phyloP scores from a whole-genome alignment of 2,113 vertebrate species.

The Carassius auratus region DNA sequence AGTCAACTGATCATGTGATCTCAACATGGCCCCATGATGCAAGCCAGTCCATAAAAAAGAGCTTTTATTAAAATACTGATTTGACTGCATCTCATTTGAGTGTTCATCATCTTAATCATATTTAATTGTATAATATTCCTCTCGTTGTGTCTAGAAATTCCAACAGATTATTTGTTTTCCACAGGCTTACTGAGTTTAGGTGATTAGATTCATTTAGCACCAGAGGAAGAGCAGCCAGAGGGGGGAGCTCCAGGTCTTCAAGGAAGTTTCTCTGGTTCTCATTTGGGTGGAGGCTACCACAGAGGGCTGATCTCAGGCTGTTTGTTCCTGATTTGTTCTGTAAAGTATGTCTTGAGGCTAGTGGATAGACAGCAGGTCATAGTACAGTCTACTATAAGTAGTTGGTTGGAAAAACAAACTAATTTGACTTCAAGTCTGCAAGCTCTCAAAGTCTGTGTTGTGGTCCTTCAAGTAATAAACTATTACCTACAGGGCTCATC shows the following conservation, averaged over 20 bases:
- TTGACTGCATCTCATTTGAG: neutral
- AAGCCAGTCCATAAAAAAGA: neutral
- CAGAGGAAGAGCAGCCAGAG: constrained; percentile 45
- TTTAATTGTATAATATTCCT: neutral
- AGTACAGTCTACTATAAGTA: neutral
- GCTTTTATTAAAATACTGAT: neutral
- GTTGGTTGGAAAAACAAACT: neutral
- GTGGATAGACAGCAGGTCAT: neutral
- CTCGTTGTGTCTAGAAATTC: neutral
- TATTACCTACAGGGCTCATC: neutral
- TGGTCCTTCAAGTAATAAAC: neutral
- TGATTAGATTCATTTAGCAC: neutral
- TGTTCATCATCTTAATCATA: neutral
- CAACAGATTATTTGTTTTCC: neutral
- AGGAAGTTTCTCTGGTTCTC: neutral
- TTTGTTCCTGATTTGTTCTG: neutral
- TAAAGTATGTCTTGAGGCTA: neutral
- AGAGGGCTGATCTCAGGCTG: neutral
- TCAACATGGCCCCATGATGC: neutral
- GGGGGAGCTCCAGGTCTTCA: constrained; percentile 56
- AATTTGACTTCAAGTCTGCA: neutral
- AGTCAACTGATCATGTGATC: neutral
- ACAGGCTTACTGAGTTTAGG: neutral
- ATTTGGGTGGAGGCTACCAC: neutral
- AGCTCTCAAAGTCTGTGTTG: neutral